Base-by-base conservation (phyloP, 2,113 vertebrate species). In the Epinephelus fuscoguttatus region DNA sequence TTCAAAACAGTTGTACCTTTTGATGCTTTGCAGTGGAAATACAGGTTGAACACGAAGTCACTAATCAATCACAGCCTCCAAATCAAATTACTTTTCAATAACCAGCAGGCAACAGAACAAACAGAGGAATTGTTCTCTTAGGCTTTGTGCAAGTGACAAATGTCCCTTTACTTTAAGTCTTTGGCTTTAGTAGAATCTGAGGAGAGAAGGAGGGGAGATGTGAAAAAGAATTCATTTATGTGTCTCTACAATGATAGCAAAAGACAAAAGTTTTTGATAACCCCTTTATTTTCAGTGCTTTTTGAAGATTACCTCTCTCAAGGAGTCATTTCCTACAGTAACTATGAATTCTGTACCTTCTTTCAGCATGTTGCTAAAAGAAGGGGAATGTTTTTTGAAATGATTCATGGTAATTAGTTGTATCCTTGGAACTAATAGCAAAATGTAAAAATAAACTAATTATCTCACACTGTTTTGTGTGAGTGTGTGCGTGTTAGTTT, bases 71-170 rank as follows among this genome's bases (percentile, higher is more conserved):
- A 75, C 82, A 66, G 61, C 15, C 71, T 74, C 27, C 53, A 74
- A 75, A 76, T 86, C 56, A 85, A 87, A 86, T 89, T 75, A 82
- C 68, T 84, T 84, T 82, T 74, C 81, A 84, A 84, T 85, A 87
- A 87, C 74, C 68, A 60, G 80, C n/a, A 30, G 62, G 59, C 49
- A 69, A 66, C 73, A 85, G 80, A 80, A 83, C 76, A 86, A 75
- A 69, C 21, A 49, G 40, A 70, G 45, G 72, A 80, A 80, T 59
- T 49, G 40, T 69, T 81, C 50, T 84, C 30, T 52, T 37, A 8
- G 67, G 57, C 40, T 80, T 61, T 70, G 53, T 47, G 13, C 53
- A 49, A 53, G 37, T 80, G 78, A 82, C 67, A 85, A 70, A 86
- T 82, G 50, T 57, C 60, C 42, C 3, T 84, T 77, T 42, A 72